A percentile compares a stretch with the other conserved stretches of the same genome.
These are phyloP conservation scores for Pygathrix nemaeus DNA, from an alignment of 2,113 vertebrate species.

Conservation along the genomic window DNA sequence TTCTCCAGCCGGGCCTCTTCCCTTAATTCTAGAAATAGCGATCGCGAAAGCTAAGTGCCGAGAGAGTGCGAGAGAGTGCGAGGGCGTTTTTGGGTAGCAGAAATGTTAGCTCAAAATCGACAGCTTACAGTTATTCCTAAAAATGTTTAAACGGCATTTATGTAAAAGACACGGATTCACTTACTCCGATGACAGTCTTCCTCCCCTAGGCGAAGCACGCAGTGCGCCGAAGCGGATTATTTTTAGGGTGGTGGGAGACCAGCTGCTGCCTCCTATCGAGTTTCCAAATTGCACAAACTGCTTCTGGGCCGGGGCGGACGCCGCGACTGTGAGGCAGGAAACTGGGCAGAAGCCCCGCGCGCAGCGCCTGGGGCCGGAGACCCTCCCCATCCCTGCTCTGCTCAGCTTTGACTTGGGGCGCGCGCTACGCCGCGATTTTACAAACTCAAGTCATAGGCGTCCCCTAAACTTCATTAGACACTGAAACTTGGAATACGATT, in stretches of 20 bases:
- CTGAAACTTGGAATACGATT: background rate
- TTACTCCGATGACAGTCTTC: constrained; percentile 78
- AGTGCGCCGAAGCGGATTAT: constrained; percentile 87
- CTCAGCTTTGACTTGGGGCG: background rate
- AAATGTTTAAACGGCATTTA: background rate
- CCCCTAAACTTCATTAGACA: background rate
- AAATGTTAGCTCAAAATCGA: constrained; percentile 65
- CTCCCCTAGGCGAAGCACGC: constrained; percentile 67
- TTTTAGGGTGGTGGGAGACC: constrained; percentile 93
- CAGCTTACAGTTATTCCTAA: constrained; percentile 68
- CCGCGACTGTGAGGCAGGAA: constrained; percentile 78
- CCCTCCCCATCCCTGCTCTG: constrained; percentile 69
- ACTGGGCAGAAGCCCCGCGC: constrained; percentile 75
- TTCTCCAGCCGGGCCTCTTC: background rate
- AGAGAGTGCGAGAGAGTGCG: constrained; percentile 40
- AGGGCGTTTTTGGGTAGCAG: constrained; percentile 59
- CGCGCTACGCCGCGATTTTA: rapidly evolving
- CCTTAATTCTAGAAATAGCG: background rate
- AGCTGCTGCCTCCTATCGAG: constrained; percentile 92
- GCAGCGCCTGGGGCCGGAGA: constrained; percentile 60
- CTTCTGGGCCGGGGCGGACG: constrained; percentile 58
- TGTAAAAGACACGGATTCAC: constrained; percentile 45
- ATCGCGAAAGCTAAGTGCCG: background rate
- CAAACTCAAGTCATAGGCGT: background rate
- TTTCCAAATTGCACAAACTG: constrained; percentile 86